These are phyloP conservation scores for Chunga burmeisteri DNA, from an alignment of 2,113 vertebrate species.

Conservation along the genomic window DNA sequence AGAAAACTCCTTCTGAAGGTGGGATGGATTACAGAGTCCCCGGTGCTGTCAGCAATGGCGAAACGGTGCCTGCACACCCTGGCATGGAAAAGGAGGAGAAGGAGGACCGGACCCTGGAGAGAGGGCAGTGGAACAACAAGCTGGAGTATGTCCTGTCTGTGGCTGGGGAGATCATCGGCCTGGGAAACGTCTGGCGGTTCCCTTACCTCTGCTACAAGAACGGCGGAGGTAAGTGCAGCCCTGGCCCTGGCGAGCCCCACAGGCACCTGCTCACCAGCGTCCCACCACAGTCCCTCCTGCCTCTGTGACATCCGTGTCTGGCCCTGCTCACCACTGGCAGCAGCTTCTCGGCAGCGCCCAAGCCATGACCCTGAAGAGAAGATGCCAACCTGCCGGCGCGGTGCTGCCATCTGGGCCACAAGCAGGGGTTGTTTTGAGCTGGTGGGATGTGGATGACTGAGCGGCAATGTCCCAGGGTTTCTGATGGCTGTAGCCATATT, in stretches of 20 bases:
- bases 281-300: accelerated
- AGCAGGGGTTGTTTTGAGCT: background rate
- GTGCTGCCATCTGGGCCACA: accelerated
- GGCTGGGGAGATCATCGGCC: conserved; percentile 89
- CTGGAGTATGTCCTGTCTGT: conserved; percentile 88
- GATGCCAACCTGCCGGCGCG: accelerated
- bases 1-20: conserved; percentile 65
- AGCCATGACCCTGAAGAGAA: background rate
- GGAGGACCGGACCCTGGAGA: conserved; percentile 65
- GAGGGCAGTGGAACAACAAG: conserved; percentile 92
- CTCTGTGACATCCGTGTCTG: accelerated
- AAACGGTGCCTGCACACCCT: conserved; percentile 46
- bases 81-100: conserved; percentile 63
- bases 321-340: background rate
- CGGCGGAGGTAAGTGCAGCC: conserved; percentile 83
- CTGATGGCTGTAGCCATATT: background rate
- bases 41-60: conserved; percentile 73
- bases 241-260: background rate
- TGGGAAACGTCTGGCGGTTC: conserved; percentile 94
- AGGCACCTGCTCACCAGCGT: background rate
- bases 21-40: conserved; percentile 78
- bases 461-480: background rate
- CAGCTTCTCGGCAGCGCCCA: background rate
- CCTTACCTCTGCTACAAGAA: conserved; percentile 97
- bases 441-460: accelerated